Evolutionary conservation across 2,113 vertebrate genomes (phyloP).

Genomic region (Cololabis saira): DNA sequence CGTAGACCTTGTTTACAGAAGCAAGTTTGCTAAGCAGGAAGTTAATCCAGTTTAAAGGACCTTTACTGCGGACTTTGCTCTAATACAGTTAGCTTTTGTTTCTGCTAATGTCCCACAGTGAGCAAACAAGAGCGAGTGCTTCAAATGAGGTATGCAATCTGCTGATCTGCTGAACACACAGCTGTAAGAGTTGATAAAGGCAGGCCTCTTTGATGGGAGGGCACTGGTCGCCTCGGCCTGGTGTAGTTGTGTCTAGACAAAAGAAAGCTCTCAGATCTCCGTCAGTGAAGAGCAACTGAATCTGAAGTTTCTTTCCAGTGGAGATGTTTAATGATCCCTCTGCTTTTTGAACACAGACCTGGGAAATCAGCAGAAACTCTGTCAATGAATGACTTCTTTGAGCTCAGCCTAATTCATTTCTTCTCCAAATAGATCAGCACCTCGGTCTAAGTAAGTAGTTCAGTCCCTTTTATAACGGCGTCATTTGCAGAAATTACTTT

Average conservation of each 20-base stretch:
- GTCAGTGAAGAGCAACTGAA: constrained; percentile 67
- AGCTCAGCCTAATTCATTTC: constrained; percentile 71
- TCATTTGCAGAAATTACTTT: constrained; percentile 73
- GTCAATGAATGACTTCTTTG: constrained; percentile 55
- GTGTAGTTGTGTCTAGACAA: constrained; percentile 52
- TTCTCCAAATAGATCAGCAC: constrained; percentile 69
- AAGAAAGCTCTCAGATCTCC: constrained; percentile 56
- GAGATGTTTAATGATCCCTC: constrained; percentile 64
- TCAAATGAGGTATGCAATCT: constrained; percentile 38
- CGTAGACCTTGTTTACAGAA: background rate
- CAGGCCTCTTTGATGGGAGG: constrained; percentile 24
- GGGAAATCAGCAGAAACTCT: constrained; percentile 45
- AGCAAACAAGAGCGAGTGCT: constrained; percentile 32
- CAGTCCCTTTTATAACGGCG: constrained; percentile 65
- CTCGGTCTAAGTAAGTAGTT: constrained; percentile 53
- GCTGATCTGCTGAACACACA: constrained; percentile 43
- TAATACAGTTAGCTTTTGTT: background rate
- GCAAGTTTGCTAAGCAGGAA: constrained; percentile 1
- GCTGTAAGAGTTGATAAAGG: constrained; percentile 51
- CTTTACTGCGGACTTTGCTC: background rate
- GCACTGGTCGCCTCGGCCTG: constrained; percentile 50
- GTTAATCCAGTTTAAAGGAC: constrained; percentile 3
- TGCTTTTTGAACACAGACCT: constrained; percentile 30
- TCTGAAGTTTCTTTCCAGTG: constrained; percentile 35
- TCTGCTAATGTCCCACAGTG: constrained; percentile 21